Base-by-base conservation (phyloP, 2,113 vertebrate species). In the Indri indri region DNA sequence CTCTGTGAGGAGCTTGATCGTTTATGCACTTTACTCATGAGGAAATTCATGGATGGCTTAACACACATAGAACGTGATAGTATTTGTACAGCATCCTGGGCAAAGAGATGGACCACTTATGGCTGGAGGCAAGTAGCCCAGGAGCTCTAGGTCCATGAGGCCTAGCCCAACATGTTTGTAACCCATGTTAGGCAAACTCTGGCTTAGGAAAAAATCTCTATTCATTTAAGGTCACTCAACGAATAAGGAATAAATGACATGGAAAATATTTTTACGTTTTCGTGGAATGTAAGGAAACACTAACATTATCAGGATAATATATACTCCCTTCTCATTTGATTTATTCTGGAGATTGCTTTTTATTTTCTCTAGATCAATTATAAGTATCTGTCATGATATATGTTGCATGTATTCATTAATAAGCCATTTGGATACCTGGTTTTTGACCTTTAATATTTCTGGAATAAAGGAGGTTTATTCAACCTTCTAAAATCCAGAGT, bases 361-460 rank as follows among this genome's bases (percentile, higher is more conserved):
- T 61, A 13, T 2, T 34, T 52, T 34, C 42, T 66, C 25, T 22
- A n/a, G 65, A 14, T 89, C 9, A 71, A 0, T 42, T 88, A 9
- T 93, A 76, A 77, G 5, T 57, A 27, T 65, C 7, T 92, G 32
- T 77, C 25, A 32, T 91, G n/a, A 30, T 34, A 47, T 6, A 18
- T 73, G 8, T n/a, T 45, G 7, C 10, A 42, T 25, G 9, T 70
- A 32, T 22, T 83, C 42, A 40, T 80, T 87, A 65, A 30, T 88
- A 22, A 91, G 40, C 40, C 45, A 1, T 90, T 83, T 5, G 74
- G 3, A 52, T 17, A 50, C 13, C 34, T 63, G 34, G 13, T 9
- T 87, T 91, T 96, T 94, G 68, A 61, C 37, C 52, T 95, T 76
- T 32, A 8, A 68, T 71, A 5, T 76, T 82, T 61, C 77, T 2